Base-by-base conservation (phyloP, 2,888 invertebrate genomes). In the Nudaria mundana region DNA sequence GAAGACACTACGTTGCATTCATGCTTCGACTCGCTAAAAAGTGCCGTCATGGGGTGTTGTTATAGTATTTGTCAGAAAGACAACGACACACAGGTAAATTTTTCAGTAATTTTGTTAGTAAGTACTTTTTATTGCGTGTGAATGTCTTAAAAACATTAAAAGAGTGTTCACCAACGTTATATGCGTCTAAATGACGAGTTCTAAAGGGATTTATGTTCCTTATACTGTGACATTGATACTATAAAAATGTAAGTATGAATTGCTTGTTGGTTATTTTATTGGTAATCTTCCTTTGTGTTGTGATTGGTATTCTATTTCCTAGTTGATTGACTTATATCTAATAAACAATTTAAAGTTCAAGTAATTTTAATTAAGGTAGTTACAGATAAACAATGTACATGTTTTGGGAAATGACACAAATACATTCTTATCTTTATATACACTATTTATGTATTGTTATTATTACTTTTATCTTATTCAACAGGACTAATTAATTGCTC, bases 51-150 rank as follows among this genome's bases (percentile, higher is more conserved):
- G 92, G 92, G 92, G 62, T 92, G 92, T 77, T 94, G 93, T 76
- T 93, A 92, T 76, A 93, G 93, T 80, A 91, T 93, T 65, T 93
- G 93, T 73, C 92, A 93, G 66, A 93, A 93, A 77, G 93, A 93
- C 69, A 89, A 82, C 49, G 90, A 92, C 56, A 90, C 92, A 43
- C 93, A 93, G 92, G 93, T 93, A 89, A 65, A 56, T 44, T 61
- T 49, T 29, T 39, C 23, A 18, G n/a, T 37, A 22, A 32, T 41
- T 48, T 51, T 38, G 25, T 31, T 18, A 40, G 30, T 32, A 43
- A 37, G 41, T 30, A 30, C 11, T 36, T 10, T 14, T 32, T 35
- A 42, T 23, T 22, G 25, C 37, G 16, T 36, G 28, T 37, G 3
- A 36, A 12, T 30, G 22, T 29, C 8, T 5, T 3, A 28, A 23